phyloP scores from a whole-genome alignment of 2,113 vertebrate species.

The Lepus americanus region DNA sequence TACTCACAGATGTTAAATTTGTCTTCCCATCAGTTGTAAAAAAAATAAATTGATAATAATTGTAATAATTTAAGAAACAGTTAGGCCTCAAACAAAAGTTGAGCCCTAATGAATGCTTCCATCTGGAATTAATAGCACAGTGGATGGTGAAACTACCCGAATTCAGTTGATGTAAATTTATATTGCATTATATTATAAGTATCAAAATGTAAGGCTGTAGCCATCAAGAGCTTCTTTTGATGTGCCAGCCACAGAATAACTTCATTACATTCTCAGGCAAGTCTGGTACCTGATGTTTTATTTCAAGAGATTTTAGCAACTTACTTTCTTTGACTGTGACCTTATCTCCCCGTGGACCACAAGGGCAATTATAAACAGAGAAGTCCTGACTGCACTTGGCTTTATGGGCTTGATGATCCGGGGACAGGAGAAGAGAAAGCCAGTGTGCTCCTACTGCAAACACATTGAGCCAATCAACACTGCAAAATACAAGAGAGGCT shows the following conservation, averaged over 20 bases:
- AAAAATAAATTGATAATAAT: conserved; percentile 84
- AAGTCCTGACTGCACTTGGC: neutral
- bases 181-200: conserved; percentile 44
- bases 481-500: neutral
- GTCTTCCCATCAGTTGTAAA: conserved; percentile 83
- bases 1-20: conserved; percentile 89
- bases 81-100: conserved; percentile 85
- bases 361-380: rapidly evolving
- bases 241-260: neutral
- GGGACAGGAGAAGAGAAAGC: neutral
- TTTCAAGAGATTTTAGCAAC: conserved; percentile 15
- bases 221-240: conserved; percentile 28
- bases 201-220: conserved; percentile 39
- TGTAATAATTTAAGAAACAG: conserved; percentile 78
- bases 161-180: conserved; percentile 59
- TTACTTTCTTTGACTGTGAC: neutral
- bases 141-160: neutral
- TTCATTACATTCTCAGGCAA: neutral
- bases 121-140: conserved; percentile 55
- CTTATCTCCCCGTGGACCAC: neutral
- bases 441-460: neutral
- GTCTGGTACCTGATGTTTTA: neutral
- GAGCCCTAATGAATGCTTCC: conserved; percentile 82
- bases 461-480: neutral
- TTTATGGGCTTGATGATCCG: neutral